phyloP scores from a whole-genome alignment of 2,888 invertebrate genomes.

The Macrophya alboannulata region DNA sequence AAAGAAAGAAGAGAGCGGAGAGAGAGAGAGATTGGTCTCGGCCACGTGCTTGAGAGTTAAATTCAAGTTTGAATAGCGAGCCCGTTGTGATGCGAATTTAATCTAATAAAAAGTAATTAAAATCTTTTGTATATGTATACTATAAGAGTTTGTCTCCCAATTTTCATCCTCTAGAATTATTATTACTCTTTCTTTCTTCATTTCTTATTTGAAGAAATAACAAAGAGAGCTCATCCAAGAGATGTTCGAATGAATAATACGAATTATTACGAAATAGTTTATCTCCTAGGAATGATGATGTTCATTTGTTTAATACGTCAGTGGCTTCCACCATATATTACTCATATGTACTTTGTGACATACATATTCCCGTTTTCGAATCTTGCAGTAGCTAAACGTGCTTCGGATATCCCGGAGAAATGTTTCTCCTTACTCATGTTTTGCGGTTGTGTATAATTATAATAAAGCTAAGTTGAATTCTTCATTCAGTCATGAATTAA shows the following conservation, averaged over 20 bases:
- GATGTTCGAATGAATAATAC: background rate
- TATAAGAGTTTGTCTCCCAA: background rate
- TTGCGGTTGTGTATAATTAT: background rate
- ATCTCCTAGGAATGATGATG: background rate
- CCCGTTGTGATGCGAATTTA: background rate
- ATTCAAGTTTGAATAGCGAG: background rate
- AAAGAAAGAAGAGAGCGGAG: background rate
- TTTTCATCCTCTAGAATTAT: background rate
- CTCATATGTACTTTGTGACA: background rate
- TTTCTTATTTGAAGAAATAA: background rate
- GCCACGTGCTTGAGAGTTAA: conserved; percentile 7
- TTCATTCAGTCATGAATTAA: background rate
- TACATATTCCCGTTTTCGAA: background rate
- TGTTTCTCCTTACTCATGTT: background rate
- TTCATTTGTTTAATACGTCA: background rate
- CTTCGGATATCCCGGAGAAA: background rate
- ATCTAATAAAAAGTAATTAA: background rate
- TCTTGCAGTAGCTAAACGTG: background rate
- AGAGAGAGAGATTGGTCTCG: background rate
- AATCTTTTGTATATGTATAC: background rate
- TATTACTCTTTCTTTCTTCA: background rate
- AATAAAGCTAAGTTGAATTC: background rate
- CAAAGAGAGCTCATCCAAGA: background rate
- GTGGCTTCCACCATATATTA: background rate
- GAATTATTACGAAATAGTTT: background rate